phyloP scores from a whole-genome alignment of 2,888 invertebrate genomes.

The Sisyra terminalis region DNA sequence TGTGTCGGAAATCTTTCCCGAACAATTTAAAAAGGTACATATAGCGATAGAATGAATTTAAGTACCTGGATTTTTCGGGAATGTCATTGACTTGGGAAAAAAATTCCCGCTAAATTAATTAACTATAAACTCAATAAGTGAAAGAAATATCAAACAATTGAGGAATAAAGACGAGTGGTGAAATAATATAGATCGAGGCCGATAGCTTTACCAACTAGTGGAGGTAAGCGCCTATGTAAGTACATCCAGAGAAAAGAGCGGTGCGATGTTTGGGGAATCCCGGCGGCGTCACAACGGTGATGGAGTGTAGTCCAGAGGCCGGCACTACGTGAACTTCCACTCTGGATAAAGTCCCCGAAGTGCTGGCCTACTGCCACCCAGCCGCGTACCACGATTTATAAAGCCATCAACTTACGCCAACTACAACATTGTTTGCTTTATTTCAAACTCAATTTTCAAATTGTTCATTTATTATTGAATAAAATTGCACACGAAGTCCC shows the following conservation, averaged over 20 bases:
- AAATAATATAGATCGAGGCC: no score
- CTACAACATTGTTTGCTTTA: conserved; percentile 7
- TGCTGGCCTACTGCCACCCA: conserved; percentile 1
- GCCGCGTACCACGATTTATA: conserved; percentile 5
- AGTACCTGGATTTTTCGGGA: no score
- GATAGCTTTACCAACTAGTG: no score
- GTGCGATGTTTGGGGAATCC: conserved; percentile 14
- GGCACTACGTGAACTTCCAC: background rate
- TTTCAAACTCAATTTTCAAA: conserved; percentile 8
- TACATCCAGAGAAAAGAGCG: conserved; percentile 11
- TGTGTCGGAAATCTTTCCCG: no score
- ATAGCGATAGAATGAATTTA: no score
- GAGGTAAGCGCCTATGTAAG: no score
- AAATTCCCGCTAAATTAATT: no score
- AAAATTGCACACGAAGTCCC: background rate
- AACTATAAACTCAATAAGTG: no score
- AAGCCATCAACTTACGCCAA: conserved; percentile 6
- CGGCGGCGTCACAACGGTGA: conserved; percentile 18
- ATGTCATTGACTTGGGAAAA: no score
- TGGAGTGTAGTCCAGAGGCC: conserved; percentile 21
- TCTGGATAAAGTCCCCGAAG: conserved; percentile 2
- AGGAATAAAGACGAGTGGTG: no score
- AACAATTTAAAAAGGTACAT: no score
- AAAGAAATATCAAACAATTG: no score
- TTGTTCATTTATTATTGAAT: conserved; percentile 10